Evolutionary conservation across 2,888 invertebrate species (phyloP), one percentile per base, ranked within the genome.

Genomic region (Hirtodrosophila confusa): DNA sequence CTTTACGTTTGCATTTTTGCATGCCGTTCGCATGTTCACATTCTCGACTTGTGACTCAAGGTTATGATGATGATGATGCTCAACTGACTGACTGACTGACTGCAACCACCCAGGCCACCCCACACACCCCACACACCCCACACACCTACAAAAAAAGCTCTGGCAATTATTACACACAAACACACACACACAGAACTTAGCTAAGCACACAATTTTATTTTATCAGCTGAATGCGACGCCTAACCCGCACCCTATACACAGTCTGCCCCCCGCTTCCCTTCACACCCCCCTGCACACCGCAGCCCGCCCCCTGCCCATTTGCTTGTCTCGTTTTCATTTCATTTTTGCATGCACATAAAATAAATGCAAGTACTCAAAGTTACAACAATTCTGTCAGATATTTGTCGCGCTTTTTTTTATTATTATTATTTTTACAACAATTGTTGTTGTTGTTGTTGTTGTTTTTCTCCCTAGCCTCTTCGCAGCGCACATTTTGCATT

Each of bases 21-120:
- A 80, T 80, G 75, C 71, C 63, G 67, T 72, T 85, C 67, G 77
- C 85, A 84, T 75, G 78, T 31, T 31, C 85, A 79, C 82, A 82
- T 82, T 83, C 82, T 85, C 82, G 61, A 72, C 79, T 82, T 79
- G 82, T 85, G 82, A 82, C 82, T 82, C 82, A 82, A 82, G 82
- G 82, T 82, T 82, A 85, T 75, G 79, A 76, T 76, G 69, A 73
- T 66, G 75, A 23, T 70, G 69, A n/a, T 39, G 44, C 11, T n/a
- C 10, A n/a, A 37, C 41, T 66, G 56, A 27, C 61, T 70, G 53
- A 55, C 66, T 69, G 55, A 48, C 60, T 69, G 58, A 50, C 53
- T 27, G 45, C 48, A 37, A 35, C 24, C 41, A 9, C 41, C 31
- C 54, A 10, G 9, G 17, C 33, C 3, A 27, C 27, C 17, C 23